Evolutionary conservation across 2,113 vertebrate genomes (phyloP), one percentile per base, ranked within the genome.

Genomic region (Anguilla japonica): DNA sequence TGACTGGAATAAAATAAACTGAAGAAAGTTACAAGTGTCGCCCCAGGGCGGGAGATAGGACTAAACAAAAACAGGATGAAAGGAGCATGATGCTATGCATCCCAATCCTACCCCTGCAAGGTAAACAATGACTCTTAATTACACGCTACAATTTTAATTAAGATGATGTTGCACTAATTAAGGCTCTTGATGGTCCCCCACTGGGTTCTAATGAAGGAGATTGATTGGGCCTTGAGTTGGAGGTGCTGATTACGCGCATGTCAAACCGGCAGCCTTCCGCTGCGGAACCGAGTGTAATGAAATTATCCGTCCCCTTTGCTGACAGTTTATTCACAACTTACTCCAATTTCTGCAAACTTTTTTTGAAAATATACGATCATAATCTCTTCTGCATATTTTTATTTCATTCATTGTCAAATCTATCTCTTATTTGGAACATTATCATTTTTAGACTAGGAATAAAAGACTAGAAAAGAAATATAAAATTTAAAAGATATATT

Each of bases 81-180:
- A 93, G 90, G 85, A 88, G 90, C 91, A 85, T 87, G 88, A 91
- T 94, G 94, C 94, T 94, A 92, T 95, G 95, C 95, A 97, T 97
- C 94, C 91, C 94, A 96, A 96, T 95, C 91, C 91, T 87, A 94
- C 94, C 93, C 94, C 95, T 94, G 96, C 95, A 96, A 97, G 94
- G 95, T 97, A 97, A 97, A 98, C 97, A 98, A 97, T 96, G 95
- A 95, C 93, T 96, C 93, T 95, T 96, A 97, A 98, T 98, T 97
- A 97, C 94, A 94, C 95, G 94, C 93, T 95, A 95, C 96, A 95
- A 91, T 94, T 97, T 97, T 97, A 97, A 98, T 99, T 97, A 98
- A 97, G 96, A 97, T 95, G 96, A 96, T 94, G 95, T 94, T 93
- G 89, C 91, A 94, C 93, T 95, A 97, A 98, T 98, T 97, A 97